Base-by-base conservation (phyloP, 2,797 vertebrate genomes). In the Amniataba percoides region DNA sequence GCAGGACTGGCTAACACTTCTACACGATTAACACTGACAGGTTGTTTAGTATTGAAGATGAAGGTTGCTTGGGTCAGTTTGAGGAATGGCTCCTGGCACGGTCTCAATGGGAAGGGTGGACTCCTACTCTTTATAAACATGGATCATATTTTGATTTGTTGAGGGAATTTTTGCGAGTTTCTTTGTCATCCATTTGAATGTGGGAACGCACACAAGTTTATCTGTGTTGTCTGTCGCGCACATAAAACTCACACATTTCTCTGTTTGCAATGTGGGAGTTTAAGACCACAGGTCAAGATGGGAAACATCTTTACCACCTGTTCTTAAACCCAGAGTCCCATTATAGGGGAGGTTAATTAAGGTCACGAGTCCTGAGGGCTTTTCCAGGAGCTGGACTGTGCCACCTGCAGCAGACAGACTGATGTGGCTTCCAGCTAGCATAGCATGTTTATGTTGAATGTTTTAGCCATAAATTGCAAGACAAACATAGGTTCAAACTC, bases 281-380 rank as follows among this genome's bases (percentile, higher is more conserved):
- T 63, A 88, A 87, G 83, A 84, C 48, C 78, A 71, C 40, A 78
- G 81, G 83, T 89, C 65, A 80, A 66, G 77, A 74, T 88, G 73
- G 71, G 85, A 88, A 86, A 89, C 87, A 79, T 84, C 66, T 76
- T 75, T 69, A 82, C 81, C 82, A 86, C 80, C 88, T 92, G 83
- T 78, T 77, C 42, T 84, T 84, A 86, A 85, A 89, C 57, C 72
- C 39, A 57, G 61, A 74, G 56, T 63, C 67, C 31, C 15, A 15
- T 88, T 88, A 88, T 90, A 57, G 14, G 7, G 48, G 49, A 52
- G 86, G 81, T 86, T 85, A 89, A 81, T 76, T 78, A 39, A 82
- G 89, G 84, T 90, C 76, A 74, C 23, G 21, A 39, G 65, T 61
- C 46, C 51, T 57, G 42, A 53, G 25, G n/a, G 25, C 51, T 25